Evolutionary conservation across 2,797 vertebrate genomes (phyloP).

Genomic region (Urocyon cinereoargenteus): DNA sequence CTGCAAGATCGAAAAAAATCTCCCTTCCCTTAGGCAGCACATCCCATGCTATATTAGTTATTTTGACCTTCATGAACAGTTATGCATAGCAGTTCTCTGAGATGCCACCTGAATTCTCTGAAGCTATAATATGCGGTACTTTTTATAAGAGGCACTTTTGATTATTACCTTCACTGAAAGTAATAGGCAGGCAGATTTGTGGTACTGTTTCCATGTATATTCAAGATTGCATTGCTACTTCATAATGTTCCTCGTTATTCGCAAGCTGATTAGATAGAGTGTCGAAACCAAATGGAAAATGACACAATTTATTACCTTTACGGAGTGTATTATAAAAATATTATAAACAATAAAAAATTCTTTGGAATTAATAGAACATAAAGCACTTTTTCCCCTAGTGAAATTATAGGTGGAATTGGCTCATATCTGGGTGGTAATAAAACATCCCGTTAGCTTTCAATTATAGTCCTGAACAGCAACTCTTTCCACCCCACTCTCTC

Average conservation of each 20-base stretch:
- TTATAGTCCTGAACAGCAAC: slow-evolving; percentile 19
- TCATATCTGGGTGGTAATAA: slow-evolving; percentile 54
- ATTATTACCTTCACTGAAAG: slow-evolving; percentile 75
- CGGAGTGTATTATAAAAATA: slow-evolving; percentile 66
- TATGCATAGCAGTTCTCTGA: slow-evolving; percentile 38
- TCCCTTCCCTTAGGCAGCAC: neutral
- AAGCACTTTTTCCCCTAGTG: slow-evolving; percentile 44
- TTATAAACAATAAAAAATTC: slow-evolving; percentile 72
- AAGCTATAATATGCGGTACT: slow-evolving; percentile 50
- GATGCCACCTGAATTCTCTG: slow-evolving; percentile 53
- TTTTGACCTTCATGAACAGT: slow-evolving; percentile 60
- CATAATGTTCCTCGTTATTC: slow-evolving; percentile 55
- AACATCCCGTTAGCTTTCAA: slow-evolving; percentile 70
- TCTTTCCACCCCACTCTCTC: neutral
- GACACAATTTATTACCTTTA: slow-evolving; percentile 72
- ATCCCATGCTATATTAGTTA: slow-evolving; percentile 8
- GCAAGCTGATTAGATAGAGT: slow-evolving; percentile 69
- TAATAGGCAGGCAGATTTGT: slow-evolving; percentile 77
- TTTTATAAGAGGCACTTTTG: slow-evolving; percentile 70
- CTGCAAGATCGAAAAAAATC: slow-evolving; percentile 10
- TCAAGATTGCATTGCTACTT: slow-evolving; percentile 54
- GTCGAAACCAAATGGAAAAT: slow-evolving; percentile 75
- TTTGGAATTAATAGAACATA: slow-evolving; percentile 73
- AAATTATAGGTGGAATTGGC: slow-evolving; percentile 67
- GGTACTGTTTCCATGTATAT: slow-evolving; percentile 64